Base-by-base conservation (phyloP, 2,888 invertebrate genomes). In the Stenoptilia bipunctidactyla region DNA sequence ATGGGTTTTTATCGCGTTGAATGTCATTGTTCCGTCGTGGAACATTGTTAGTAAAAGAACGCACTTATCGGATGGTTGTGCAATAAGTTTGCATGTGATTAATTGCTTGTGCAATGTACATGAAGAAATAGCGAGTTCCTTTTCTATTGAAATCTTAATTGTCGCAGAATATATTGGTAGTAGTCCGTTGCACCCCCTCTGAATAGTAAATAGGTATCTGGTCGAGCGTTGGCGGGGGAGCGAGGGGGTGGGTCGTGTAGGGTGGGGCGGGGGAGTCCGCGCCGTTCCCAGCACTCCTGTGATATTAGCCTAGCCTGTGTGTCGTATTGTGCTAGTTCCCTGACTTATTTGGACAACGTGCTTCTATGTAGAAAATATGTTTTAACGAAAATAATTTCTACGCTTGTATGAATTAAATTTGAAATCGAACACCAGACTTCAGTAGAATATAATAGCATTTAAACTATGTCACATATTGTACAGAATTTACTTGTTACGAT, bases 221-320 rank as follows among this genome's bases (percentile, higher is more conserved):
- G 58, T 53, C 50, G 52, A 49, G 57, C 45, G 57, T 41, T 42
- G 36, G 48, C 44, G 50, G 49, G 50, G 44, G 50, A 40, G 44
- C 42, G 45, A 44, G 48, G 45, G 43, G 50, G 45, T 44, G 48
- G 48, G 40, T 45, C 45, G 45, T 42, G 48, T 52, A 45, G 56
- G 53, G 45, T 49, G 42, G 52, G 43, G 53, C 49, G 48, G 37
- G 56, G 53, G 60, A 58, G 58, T 63, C 61, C 61, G 74, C 70
- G 61, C 76, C 75, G 79, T 79, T 82, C 80, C 79, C 80, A 73
- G 82, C 72, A 79, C 79, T 76, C 72, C 82, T 83, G 82, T 83
- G 82, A 83, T 83, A 83, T 83, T 83, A 83, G 82, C 75, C 77
- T 83, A 83, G 79, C 76, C 74, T 79, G 72, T 76, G 73, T 79